These are phyloP conservation scores for Tupaia chinensis DNA, from an alignment of 2,113 vertebrate species.

Conservation along the genomic window DNA sequence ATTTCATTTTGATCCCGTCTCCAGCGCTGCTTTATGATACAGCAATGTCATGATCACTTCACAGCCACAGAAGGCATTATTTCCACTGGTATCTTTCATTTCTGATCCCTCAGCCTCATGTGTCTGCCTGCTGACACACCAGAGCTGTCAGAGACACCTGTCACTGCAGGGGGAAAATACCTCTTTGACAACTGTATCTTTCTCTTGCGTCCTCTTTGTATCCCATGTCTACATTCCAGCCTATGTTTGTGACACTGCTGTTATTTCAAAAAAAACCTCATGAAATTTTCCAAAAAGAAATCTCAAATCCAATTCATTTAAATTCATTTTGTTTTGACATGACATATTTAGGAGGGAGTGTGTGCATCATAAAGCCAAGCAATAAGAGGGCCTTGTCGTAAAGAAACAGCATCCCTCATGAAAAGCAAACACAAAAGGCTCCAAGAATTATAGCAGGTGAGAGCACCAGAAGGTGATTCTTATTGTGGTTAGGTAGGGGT, in stretches of 20 bases:
- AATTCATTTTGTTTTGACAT: constrained; percentile 61
- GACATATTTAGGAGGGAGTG: constrained; percentile 45
- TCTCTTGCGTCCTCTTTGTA: constrained; percentile 66
- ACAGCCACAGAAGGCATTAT: constrained; percentile 62
- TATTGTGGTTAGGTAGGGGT: neutral
- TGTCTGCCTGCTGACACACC: constrained; percentile 80
- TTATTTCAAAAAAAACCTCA: constrained; percentile 75
- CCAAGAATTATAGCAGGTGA: neutral
- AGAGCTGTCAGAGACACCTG: constrained; percentile 77
- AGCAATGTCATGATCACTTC: constrained; percentile 70
- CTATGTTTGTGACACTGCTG: constrained; percentile 65
- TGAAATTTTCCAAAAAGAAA: constrained; percentile 69
- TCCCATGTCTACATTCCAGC: constrained; percentile 55
- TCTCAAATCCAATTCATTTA: constrained; percentile 74
- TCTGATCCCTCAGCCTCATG: constrained; percentile 71
- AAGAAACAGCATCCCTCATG: constrained; percentile 42
- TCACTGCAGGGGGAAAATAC: constrained; percentile 62
- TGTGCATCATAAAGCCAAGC: constrained; percentile 18
- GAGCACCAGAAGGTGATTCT: neutral
- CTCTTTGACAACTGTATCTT: constrained; percentile 78
- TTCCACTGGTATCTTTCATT: constrained; percentile 77
- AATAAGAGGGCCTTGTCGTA: neutral
- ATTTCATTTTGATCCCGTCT: constrained; percentile 74
- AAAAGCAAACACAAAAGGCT: constrained; percentile 16
- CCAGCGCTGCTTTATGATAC: constrained; percentile 3